Base-by-base conservation (phyloP, 2,888 invertebrate genomes). In the Trissolcus japonicus region DNA sequence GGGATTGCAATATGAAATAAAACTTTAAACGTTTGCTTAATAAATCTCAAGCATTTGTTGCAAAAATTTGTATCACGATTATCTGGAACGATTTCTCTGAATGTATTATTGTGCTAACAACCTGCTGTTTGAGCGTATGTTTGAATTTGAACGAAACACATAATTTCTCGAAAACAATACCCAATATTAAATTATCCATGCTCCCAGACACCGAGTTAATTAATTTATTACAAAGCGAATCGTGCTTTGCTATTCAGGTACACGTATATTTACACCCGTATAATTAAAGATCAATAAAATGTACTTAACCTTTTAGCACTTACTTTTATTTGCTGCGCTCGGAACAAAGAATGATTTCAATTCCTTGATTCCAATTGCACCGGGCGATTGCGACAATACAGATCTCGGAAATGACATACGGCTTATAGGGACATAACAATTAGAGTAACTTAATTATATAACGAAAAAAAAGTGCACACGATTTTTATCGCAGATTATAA, bases 301-400 rank as follows among this genome's bases (percentile, higher is more conserved):
- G 53, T 48, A 48, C 17, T 56, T 62, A 60, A 69, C 69, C 62
- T 69, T 69, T 69, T 29, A 55, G 48, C 55, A 51, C 48, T 69
- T 53, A 16, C 6, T 13, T 29, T 54, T 55, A 62, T 69, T 43
- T 48, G 41, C 29, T 54, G 16, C 40, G 14, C 54, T 60, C 35
- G 41, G 21, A 54, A 40, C 40, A 25, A 53, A 60, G 40, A 60
- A 59, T 60, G 21, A 25, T 54, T 68, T 60, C 60, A 17, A 61
- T 61, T 68, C 69, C 62, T 69, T 48, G 55, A 41, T 61, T 54
- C 21, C 48, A 69, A 19, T 7, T 16, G 41, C 54, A 56, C 60
- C 60, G 41, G 13, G 43, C 56, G 55, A 60, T 67, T 53, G 57
- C 29, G n/a, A 41, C 25, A 67, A 53, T 51, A 29, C 50, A n/a